A percentile compares a stretch with the other conserved stretches of the same genome.
These are phyloP conservation scores for Aradophagus sp. DNA, from an alignment of 1,140 invertebrate genomes.

Conservation along the genomic window DNA sequence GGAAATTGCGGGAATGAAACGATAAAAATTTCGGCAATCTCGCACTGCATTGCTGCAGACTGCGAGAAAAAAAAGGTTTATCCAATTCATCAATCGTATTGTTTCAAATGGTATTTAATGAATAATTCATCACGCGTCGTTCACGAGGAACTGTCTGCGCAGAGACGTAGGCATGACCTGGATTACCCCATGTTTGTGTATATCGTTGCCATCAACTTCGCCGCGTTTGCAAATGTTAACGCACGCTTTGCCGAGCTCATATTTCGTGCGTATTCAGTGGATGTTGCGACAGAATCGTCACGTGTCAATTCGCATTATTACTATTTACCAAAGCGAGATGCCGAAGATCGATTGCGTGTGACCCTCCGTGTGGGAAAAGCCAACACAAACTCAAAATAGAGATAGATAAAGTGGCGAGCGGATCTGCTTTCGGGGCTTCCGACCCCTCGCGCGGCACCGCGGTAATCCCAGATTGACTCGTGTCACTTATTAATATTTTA, in stretches of 20 bases:
- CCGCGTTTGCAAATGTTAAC: constrained; percentile 27
- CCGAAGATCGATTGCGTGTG: constrained; percentile 52
- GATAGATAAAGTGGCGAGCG: constrained; percentile 71
- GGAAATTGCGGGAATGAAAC: no score
- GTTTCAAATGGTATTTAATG: constrained; percentile 17
- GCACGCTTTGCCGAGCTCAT: constrained; percentile 21
- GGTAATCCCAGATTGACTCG: constrained; percentile 75
- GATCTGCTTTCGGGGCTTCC: constrained; percentile 47
- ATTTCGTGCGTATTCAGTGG: constrained; percentile 38
- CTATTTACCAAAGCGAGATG: constrained; percentile 71
- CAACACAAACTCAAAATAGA: constrained; percentile 73
- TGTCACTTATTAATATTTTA: constrained; percentile 77
- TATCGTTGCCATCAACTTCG: constrained; percentile 27
- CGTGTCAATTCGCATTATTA: constrained; percentile 75
- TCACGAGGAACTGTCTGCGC: constrained; percentile 10
- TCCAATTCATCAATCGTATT: constrained; percentile 1
- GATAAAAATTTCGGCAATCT: no score
- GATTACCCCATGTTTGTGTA: constrained; percentile 38
- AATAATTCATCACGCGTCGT: constrained; percentile 26
- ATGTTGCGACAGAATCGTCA: constrained; percentile 63
- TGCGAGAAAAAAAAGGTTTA: no score
- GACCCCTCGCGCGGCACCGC: constrained; percentile 46
- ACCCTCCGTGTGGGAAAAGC: constrained; percentile 73
- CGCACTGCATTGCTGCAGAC: no score
- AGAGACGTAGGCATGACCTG: constrained; percentile 13